A percentile compares a stretch with the other conserved stretches of the same genome.
phyloP scores from a whole-genome alignment of 2,888 invertebrate species.

The Rhyacophila evoluta region DNA sequence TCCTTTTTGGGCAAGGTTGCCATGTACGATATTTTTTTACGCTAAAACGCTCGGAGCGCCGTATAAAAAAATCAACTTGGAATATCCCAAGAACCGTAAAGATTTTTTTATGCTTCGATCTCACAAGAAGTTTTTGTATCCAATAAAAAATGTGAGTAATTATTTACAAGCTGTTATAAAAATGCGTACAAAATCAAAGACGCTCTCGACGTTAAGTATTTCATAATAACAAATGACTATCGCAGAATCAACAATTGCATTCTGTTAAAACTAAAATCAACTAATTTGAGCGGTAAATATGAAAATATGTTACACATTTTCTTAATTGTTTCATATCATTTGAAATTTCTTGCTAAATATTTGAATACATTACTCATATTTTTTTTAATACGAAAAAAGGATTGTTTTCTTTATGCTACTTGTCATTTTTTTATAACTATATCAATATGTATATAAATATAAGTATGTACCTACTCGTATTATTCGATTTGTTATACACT shows the following conservation, averaged over 20 bases:
- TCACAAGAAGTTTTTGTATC: neutral
- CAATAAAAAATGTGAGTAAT: neutral
- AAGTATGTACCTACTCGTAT: too few species aligned
- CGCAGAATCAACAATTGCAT: neutral
- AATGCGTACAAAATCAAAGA: neutral
- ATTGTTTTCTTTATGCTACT: too few species aligned
- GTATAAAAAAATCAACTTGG: slow-evolving; percentile 10
- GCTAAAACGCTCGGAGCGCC: neutral
- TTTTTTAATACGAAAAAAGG: too few species aligned
- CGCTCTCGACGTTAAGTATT: neutral
- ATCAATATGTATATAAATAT: too few species aligned
- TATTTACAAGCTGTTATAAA: neutral
- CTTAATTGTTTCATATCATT: too few species aligned
- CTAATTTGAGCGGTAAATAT: neutral
- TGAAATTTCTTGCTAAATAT: too few species aligned
- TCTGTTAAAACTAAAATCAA: too few species aligned
- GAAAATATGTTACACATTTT: too few species aligned
- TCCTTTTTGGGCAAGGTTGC: slow-evolving; percentile 37
- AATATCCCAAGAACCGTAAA: neutral
- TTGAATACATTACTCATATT: too few species aligned
- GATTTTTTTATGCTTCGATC: neutral
- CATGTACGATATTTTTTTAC: slow-evolving; percentile 22
- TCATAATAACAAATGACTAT: too few species aligned
- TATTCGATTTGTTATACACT: too few species aligned
- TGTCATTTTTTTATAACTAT: too few species aligned